Conservation (phyloP, 2,888 invertebrate genomes). For the Drosophila diplacantha region DNA sequence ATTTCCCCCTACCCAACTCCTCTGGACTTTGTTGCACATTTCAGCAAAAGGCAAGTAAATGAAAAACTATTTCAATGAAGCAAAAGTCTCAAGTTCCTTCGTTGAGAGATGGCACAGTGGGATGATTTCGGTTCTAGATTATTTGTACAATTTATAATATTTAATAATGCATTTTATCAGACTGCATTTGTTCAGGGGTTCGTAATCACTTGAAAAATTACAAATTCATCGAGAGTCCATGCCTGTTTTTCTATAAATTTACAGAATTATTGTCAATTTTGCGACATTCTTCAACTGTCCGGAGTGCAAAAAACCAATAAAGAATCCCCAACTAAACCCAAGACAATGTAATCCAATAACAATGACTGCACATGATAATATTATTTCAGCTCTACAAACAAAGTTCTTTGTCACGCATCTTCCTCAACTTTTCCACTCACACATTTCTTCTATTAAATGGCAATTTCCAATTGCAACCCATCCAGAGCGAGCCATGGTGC, state of each 20-base stretch:
- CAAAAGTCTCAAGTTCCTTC: constrained; percentile 54
- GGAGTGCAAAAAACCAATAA: too few species aligned
- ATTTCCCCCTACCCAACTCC: background rate
- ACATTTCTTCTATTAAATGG: constrained; percentile 31
- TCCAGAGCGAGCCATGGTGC: constrained; percentile 13
- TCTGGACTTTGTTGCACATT: constrained; percentile 45
- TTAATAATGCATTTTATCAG: background rate
- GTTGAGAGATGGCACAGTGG: constrained; percentile 44
- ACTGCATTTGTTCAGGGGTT: background rate
- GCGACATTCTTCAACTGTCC: background rate
- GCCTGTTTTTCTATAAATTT: background rate
- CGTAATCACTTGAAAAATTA: too few species aligned
- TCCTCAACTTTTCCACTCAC: constrained; percentile 4
- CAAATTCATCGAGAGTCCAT: background rate
- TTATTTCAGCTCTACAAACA: constrained; percentile 31
- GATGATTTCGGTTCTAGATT: background rate
- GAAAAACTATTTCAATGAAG: constrained; percentile 69
- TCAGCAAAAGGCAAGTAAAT: constrained; percentile 49
- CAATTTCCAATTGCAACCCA: constrained; percentile 44
- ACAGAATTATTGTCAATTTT: background rate
- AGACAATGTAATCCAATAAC: constrained; percentile 1
- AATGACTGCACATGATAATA: constrained; percentile 40
- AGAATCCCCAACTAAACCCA: background rate
- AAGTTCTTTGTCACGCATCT: constrained; percentile 2
- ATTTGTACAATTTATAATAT: background rate